A percentile compares a stretch with the other conserved stretches of the same genome.
These are phyloP conservation scores for Holothuria leucospilota DNA, from an alignment of 53 echinoderm and acorn worm genomes.

Conservation along the genomic window DNA sequence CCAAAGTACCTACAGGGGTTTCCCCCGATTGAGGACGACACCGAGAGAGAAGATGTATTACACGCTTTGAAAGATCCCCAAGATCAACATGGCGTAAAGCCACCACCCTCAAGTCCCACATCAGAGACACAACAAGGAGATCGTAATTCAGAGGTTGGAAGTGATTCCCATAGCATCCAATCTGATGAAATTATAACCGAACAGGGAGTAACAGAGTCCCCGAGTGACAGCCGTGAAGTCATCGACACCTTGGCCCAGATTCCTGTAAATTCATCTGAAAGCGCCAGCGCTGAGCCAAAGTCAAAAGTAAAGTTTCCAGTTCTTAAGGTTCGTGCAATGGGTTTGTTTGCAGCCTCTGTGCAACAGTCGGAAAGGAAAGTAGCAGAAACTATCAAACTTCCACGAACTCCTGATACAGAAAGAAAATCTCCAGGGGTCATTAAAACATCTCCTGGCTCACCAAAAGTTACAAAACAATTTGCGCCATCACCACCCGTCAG, in stretches of 20 bases:
- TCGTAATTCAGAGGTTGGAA: no score
- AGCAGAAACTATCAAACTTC: background rate
- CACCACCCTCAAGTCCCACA: conserved; percentile 14
- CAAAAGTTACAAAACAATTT: no score
- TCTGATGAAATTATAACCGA: background rate
- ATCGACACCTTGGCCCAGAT: no score
- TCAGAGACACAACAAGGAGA: background rate
- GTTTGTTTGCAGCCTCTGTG: conserved; percentile 73
- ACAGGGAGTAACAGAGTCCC: background rate
- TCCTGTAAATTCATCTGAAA: background rate
- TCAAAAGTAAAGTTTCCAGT: conserved; percentile 60
- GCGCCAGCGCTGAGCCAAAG: conserved; percentile 25
- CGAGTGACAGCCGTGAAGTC: no score
- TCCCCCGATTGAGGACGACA: background rate
- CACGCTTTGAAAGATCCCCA: background rate
- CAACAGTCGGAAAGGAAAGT: background rate
- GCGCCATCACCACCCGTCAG: background rate
- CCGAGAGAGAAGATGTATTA: no score
- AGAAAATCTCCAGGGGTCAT: background rate
- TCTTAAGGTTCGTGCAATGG: conserved; percentile 76
- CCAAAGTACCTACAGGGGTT: conserved; percentile 63
- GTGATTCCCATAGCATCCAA: no score
- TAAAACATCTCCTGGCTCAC: no score
- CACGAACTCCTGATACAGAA: conserved; percentile 13
- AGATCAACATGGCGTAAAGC: background rate